Conservation (phyloP, 1,140 invertebrate genomes). For the Episyrphus balteatus region DNA sequence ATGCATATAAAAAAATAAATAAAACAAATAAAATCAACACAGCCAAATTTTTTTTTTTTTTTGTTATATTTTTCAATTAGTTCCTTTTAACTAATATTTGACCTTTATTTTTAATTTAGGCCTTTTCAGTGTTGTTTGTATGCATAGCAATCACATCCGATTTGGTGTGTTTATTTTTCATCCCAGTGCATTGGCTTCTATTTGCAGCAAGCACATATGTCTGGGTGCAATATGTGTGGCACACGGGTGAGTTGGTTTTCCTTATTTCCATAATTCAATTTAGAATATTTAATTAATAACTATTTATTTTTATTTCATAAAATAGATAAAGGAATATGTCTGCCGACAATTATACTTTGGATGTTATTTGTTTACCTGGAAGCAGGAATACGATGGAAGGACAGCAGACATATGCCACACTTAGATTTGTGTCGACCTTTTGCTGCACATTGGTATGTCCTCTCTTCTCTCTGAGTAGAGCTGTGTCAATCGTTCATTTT, state of each 20-base stretch:
- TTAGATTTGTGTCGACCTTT: slow-evolving; percentile 93
- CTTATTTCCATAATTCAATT: no score
- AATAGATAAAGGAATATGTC: slow-evolving; percentile 82
- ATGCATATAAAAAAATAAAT: no score
- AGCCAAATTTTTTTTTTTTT: no score
- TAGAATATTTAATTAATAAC: no score
- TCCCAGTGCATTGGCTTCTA: slow-evolving; percentile 96
- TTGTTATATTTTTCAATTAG: no score
- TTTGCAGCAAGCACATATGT: slow-evolving; percentile 97
- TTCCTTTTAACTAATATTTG: no score
- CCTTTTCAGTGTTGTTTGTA: slow-evolving; percentile 96
- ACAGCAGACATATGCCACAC: slow-evolving; percentile 78
- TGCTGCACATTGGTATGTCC: slow-evolving; percentile 86
- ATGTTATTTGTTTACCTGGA: slow-evolving; percentile 93
- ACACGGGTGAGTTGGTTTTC: slow-evolving; percentile 80
- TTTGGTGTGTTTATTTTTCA: slow-evolving; percentile 98
- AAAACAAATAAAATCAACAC: no score
- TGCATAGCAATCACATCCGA: slow-evolving; percentile 96
- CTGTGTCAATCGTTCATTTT: no score
- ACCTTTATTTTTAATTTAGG: slow-evolving; percentile 62
- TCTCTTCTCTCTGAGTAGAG: not conserved
- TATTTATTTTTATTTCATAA: no score
- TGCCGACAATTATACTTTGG: slow-evolving; percentile 91
- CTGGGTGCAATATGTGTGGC: slow-evolving; percentile 98
- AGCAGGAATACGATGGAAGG: slow-evolving; percentile 75